phyloP scores from a whole-genome alignment of 2,797 vertebrate genomes.

The Halcyon chelicuti region DNA sequence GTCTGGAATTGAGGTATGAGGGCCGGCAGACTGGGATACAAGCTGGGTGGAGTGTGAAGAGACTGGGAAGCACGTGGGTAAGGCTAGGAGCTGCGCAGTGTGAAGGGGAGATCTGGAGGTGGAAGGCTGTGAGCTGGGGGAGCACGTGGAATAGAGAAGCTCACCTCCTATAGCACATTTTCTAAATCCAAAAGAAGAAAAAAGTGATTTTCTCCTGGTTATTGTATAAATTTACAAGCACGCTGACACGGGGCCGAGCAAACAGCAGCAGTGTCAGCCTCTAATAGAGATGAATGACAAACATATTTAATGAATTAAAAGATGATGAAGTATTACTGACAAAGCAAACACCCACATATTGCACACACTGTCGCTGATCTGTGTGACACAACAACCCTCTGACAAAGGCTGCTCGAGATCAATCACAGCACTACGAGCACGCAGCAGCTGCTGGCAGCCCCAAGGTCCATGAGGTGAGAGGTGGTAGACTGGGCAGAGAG shows the following conservation, averaged over 20 bases:
- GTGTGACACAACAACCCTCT: not conserved
- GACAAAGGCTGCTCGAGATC: not conserved
- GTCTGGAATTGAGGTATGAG: not conserved
- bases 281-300: constrained; percentile 44
- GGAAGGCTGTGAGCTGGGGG: not conserved
- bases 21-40: not conserved
- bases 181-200: not conserved
- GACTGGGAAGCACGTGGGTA: accelerated
- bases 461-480: accelerated
- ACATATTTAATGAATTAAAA: constrained; percentile 34
- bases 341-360: not conserved
- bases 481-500: not conserved
- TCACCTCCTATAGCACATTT: not conserved
- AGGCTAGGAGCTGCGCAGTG: not conserved
- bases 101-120: not conserved
- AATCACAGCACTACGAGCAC: accelerated
- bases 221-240: not conserved
- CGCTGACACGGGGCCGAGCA: constrained; percentile 39
- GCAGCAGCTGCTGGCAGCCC: not conserved
- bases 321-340: constrained; percentile 32
- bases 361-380: not conserved
- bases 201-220: not conserved
- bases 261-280: not conserved
- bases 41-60: accelerated
- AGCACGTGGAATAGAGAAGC: not conserved